Evolutionary conservation across 2,797 vertebrate genomes (phyloP).

Genomic region (Enteromius trimaculatus): DNA sequence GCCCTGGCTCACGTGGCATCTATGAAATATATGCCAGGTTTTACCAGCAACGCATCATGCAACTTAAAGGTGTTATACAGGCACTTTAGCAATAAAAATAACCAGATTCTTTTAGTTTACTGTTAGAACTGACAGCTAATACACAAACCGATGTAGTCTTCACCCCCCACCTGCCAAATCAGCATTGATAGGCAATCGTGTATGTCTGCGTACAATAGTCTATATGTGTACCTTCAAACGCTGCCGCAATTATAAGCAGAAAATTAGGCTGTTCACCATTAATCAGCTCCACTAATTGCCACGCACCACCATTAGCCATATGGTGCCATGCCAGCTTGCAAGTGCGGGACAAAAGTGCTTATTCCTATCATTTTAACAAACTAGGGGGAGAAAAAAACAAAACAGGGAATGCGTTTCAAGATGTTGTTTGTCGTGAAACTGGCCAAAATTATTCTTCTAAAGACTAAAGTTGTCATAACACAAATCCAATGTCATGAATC

Average conservation of each 20-base stretch:
- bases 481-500: constrained; percentile 48
- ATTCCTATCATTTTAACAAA: constrained; percentile 71
- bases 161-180: constrained; percentile 15
- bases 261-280: constrained; percentile 95
- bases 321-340: constrained; percentile 94
- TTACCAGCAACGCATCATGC: constrained; percentile 11
- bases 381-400: constrained; percentile 34
- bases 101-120: background rate
- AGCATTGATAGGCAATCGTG: constrained; percentile 24
- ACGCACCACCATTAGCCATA: constrained; percentile 96
- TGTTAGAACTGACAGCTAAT: constrained; percentile 3
- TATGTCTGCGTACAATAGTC: constrained; percentile 74
- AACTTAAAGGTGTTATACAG: constrained; percentile 3
- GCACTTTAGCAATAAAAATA: background rate
- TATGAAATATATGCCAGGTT: constrained; percentile 72
- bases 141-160: constrained; percentile 10
- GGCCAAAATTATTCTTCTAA: constrained; percentile 40
- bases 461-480: constrained; percentile 55
- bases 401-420: constrained; percentile 37
- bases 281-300: constrained; percentile 97
- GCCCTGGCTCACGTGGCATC: constrained; percentile 70
- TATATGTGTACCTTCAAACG: constrained; percentile 79
- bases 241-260: constrained; percentile 91
- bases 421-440: constrained; percentile 29
- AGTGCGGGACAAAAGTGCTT: constrained; percentile 85